Conservation (phyloP, 2,113 vertebrate species). For the Amphiprion ocellaris region DNA sequence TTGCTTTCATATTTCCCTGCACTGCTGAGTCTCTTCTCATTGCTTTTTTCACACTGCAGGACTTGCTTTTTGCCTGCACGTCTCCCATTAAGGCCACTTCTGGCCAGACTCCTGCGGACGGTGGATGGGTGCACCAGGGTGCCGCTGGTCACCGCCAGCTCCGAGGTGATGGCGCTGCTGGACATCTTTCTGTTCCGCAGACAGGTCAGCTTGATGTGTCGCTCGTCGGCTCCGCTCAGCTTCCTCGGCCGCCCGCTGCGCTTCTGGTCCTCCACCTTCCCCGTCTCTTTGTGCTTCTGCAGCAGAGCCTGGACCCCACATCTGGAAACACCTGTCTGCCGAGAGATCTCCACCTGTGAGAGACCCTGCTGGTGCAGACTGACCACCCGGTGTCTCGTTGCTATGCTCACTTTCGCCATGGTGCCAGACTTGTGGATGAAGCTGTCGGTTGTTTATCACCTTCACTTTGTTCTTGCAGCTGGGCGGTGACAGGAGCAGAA, state of each 20-base stretch:
- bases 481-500: no score
- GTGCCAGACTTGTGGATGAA: background rate
- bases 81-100: conserved; percentile 24
- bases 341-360: conserved; percentile 35
- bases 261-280: conserved; percentile 22
- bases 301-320: conserved; percentile 32
- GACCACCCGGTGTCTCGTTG: conserved; percentile 11
- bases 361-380: background rate
- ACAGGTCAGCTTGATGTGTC: conserved; percentile 23
- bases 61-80: background rate
- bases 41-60: background rate
- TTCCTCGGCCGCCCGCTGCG: conserved; percentile 40
- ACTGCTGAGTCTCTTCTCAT: background rate
- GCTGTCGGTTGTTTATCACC: background rate
- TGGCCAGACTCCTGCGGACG: conserved; percentile 36
- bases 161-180: conserved; percentile 39
- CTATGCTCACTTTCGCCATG: conserved; percentile 5
- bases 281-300: conserved; percentile 44
- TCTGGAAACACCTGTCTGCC: conserved; percentile 37
- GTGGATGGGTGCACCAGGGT: conserved; percentile 32
- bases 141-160: conserved; percentile 29
- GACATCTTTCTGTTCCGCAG: conserved; percentile 25
- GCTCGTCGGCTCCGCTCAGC: conserved; percentile 29
- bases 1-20: background rate
- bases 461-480: background rate